Evolutionary conservation across 2,888 invertebrate genomes (phyloP), one percentile per base, ranked within the genome.

Genomic region (Cremastinae sp.): DNA sequence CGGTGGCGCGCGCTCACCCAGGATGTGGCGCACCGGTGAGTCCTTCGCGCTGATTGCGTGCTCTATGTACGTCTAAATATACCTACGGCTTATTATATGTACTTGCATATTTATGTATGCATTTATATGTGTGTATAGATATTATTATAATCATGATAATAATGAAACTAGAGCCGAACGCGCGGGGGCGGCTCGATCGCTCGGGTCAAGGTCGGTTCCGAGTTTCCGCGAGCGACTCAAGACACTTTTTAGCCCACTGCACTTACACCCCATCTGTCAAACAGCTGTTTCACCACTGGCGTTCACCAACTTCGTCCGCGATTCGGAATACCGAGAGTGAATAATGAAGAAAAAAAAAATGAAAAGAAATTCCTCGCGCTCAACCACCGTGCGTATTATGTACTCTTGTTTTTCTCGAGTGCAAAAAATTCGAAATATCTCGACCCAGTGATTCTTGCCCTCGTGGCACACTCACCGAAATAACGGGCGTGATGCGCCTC

Each of bases 161-260:
- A 28, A 2, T 37, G 4, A 41, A 12, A 56, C 28, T 35, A 20
- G 47, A 37, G 47, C 47, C 28, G 12, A 45, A 14, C 51, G 51
- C 59, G 28, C 28, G 69, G 61, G 51, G 69, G 69, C 59, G 69
- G 61, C 45, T 64, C 81, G 88, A 85, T 87, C 85, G 87, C 86
- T 84, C 84, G 86, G 89, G 89, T 89, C 89, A 89, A 89, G 89
- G 89, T 89, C 88, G 86, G 64, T 74, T 76, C 76, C 78, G 80
- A 64, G 74, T n/a, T 68, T 68, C 65, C 64, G 68, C 65, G 41
- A 16, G 22, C 66, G 41, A 45, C 51, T 39, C 20, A n/a, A 28
- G 16, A 28, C 35, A 8, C 16, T 74, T 61, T 73, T 68, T 35
- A 65, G 55, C 53, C 43, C 28, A 41, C 49, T 12, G 43, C 49